Percentiles rank a stretch among this genome's conserved stretches.
phyloP scores from a whole-genome alignment of 1,140 invertebrate genomes.

The Nymphalis io region DNA sequence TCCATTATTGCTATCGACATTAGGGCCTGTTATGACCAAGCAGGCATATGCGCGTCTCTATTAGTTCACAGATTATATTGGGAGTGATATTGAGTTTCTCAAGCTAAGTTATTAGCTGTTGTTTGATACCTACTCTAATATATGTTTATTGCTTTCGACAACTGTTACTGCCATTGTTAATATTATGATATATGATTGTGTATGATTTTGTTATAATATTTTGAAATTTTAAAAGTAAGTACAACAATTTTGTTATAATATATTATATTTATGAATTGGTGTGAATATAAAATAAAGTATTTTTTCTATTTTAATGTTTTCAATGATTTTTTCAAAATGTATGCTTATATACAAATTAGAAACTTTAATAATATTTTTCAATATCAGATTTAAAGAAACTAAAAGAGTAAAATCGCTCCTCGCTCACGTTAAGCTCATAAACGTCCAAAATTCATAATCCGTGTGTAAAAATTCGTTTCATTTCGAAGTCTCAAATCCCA shows the following conservation, averaged over 20 bases:
- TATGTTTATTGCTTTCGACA: not conserved
- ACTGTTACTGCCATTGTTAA: too few species aligned
- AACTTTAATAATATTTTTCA: not conserved
- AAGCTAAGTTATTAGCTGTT: constrained; percentile 2
- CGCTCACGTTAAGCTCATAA: not conserved
- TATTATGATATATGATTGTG: too few species aligned
- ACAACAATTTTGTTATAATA: too few species aligned
- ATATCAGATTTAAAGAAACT: not conserved
- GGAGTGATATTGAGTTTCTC: constrained; percentile 3
- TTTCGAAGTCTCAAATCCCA: constrained; percentile 3
- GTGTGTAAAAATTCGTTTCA: constrained; percentile 2
- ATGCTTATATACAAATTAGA: not conserved
- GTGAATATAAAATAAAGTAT: too few species aligned
- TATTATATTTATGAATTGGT: too few species aligned
- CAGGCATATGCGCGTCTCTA: constrained; percentile 4
- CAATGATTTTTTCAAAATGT: not conserved
- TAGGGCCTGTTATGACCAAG: constrained; percentile 27
- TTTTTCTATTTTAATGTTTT: not conserved
- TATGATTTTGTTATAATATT: too few species aligned
- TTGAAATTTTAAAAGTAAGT: too few species aligned
- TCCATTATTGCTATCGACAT: constrained; percentile 45
- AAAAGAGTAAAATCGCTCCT: not conserved
- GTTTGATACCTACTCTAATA: not conserved
- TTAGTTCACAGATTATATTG: constrained; percentile 4
- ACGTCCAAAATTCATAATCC: not conserved